Evolutionary conservation across 2,113 vertebrate genomes (phyloP), one percentile per base, ranked within the genome.

Genomic region (Vombatus ursinus): DNA sequence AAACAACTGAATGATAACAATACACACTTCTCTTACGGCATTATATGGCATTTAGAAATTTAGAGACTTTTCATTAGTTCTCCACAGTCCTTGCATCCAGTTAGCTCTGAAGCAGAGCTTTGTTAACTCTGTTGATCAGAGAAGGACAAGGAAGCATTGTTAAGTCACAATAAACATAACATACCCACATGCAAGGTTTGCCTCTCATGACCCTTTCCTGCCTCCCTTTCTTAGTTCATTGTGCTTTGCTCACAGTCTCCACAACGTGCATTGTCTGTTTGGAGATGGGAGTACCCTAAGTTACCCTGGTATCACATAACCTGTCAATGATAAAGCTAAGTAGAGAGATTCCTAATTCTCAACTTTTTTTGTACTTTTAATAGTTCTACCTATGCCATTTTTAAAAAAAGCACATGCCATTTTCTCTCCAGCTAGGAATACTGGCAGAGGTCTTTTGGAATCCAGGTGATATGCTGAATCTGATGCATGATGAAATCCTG

Each of bases 11-110:
- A 53, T 22, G 23, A 31, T 31, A 31, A 31, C 11, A 61, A 61
- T 31, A 77, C 37, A 77, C 1, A n/a, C 31, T 77, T 53, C 25
- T 23, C 31, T 28, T 91, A 0, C 4, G 90, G 31, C 44, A 24
- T 96, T 12, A 92, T 37, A 28, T n/a, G 47, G 49, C 8, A 52
- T 93, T 90, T 90, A 52, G n/a, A 96, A 89, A 52, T 14, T 92
- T 68, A 68, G 47, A 95, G 50, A 7, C 2, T 93, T 52, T 90
- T 50, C 47, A 52, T 92, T 94, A 96, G 92, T 14, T 93, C 11
- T 49, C 9, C 52, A 24, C 8, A 28, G 57, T 96, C 28, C 95
- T 16, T 77, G 14, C 5, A n/a, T 54, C n/a, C 11, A 93, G 68
- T 14, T 19, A 37, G 89, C 22, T 90, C 28, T 54, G 89, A 31